Conservation (phyloP, 37 sponge, comb jelly and placozoan species). For the Tethya wilhelma region DNA sequence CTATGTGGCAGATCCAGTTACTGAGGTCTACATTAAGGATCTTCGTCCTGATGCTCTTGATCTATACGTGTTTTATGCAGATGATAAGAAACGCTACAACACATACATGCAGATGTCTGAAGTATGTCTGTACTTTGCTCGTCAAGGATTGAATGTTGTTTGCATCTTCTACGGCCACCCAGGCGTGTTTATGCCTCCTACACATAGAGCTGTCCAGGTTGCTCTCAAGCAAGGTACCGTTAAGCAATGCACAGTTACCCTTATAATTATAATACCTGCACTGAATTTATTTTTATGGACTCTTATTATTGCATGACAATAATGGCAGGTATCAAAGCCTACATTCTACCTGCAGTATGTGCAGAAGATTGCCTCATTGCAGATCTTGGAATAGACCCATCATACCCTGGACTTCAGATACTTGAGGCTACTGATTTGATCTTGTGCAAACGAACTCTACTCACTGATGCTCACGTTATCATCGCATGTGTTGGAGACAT, state of each 20-base stretch:
- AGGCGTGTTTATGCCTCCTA: conserved; percentile 1
- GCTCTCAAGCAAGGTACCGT: background rate
- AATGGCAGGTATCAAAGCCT: too few species aligned
- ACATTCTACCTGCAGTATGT: conserved; percentile 15
- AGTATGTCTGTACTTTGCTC: conserved; percentile 37
- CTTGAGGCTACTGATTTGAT: conserved; percentile 19
- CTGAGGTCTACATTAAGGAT: conserved; percentile 21
- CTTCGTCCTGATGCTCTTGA: conserved; percentile 30
- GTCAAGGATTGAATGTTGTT: conserved; percentile 15
- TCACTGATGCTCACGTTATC: conserved; percentile 14
- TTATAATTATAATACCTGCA: too few species aligned
- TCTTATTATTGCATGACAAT: too few species aligned
- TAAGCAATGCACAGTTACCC: too few species aligned
- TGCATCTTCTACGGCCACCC: conserved; percentile 30
- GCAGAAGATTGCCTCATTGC: conserved; percentile 23
- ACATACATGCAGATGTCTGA: conserved; percentile 40
- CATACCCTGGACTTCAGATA: conserved; percentile 7
- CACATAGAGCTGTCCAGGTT: conserved; percentile 1
- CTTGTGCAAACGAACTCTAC: background rate
- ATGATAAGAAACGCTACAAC: conserved; percentile 20
- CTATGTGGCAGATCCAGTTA: conserved; percentile 6
- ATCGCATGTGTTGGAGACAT: conserved; percentile 1
- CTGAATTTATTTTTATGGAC: too few species aligned
- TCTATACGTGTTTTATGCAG: conserved; percentile 25
- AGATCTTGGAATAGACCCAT: conserved; percentile 28